Evolutionary conservation across 2,797 vertebrate genomes (phyloP).

Genomic region (Urosaurus nigricauda): DNA sequence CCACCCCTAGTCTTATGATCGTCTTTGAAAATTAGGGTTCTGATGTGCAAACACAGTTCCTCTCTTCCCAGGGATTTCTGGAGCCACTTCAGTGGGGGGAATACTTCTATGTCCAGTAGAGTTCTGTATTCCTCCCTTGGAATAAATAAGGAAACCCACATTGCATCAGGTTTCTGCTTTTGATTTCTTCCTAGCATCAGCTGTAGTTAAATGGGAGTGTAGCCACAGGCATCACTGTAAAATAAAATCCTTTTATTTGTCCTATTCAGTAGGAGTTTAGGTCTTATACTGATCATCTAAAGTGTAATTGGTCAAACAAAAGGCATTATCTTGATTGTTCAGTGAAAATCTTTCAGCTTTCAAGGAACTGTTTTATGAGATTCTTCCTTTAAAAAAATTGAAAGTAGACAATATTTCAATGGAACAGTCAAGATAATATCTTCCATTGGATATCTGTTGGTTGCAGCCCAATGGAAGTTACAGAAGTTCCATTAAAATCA

Average conservation of each 20-base stretch:
- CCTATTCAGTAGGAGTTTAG: not conserved
- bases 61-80: not conserved
- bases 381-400: not conserved
- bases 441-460: not conserved
- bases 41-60: not conserved
- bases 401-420: not conserved
- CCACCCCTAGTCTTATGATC: not conserved
- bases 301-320: not conserved
- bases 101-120: not conserved
- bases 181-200: not conserved
- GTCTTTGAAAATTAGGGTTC: not conserved
- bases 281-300: not conserved
- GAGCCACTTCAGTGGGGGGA: not conserved
- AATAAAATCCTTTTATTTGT: not conserved
- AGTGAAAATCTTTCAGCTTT: not conserved
- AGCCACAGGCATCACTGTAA: not conserved
- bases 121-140: not conserved
- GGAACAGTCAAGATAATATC: not conserved
- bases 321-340: not conserved
- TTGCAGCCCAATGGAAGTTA: not conserved
- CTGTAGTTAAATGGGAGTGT: not conserved
- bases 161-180: conserved; percentile 1
- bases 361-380: not conserved
- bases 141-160: not conserved
- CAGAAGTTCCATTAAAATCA: not conserved